These are phyloP conservation scores for Sebastes itinus DNA, from an alignment of 2,797 vertebrate species.

Conservation along the genomic window DNA sequence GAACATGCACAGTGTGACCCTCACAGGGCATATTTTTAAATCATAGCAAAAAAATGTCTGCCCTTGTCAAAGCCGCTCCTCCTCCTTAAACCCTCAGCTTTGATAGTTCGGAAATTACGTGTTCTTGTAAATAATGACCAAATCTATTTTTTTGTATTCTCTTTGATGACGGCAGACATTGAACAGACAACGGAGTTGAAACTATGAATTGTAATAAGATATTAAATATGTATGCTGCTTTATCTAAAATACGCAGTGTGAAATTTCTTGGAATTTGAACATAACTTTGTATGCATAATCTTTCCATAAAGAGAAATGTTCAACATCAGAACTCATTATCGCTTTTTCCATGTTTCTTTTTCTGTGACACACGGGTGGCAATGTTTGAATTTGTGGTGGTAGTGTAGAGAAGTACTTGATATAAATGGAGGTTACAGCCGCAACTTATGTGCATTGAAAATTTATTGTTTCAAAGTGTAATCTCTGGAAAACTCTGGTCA, in stretches of 20 bases:
- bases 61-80: conserved; percentile 85
- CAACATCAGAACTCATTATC: conserved; percentile 55
- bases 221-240: conserved; percentile 86
- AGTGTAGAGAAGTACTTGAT: conserved; percentile 61
- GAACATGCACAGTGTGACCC: conserved; percentile 81
- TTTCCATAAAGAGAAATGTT: conserved; percentile 68
- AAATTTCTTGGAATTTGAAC: conserved; percentile 75
- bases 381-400: conserved; percentile 68
- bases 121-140: conserved; percentile 96
- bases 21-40: conserved; percentile 80
- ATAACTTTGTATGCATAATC: conserved; percentile 77
- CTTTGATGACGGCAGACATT: conserved; percentile 90
- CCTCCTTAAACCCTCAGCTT: conserved; percentile 81
- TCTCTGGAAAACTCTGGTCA: conserved; percentile 70
- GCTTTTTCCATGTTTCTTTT: conserved; percentile 51
- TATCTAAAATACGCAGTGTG: conserved; percentile 76
- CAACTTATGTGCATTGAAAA: conserved; percentile 61
- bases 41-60: conserved; percentile 81
- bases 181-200: conserved; percentile 84
- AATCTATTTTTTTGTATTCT: conserved; percentile 88
- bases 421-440: conserved; percentile 59
- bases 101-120: conserved; percentile 87
- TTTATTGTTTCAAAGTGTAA: conserved; percentile 68
- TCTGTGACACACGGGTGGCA: conserved; percentile 66
- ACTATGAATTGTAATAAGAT: conserved; percentile 88